phyloP scores from a whole-genome alignment of 1,140 invertebrate genomes.

The Drosophila funebris region DNA sequence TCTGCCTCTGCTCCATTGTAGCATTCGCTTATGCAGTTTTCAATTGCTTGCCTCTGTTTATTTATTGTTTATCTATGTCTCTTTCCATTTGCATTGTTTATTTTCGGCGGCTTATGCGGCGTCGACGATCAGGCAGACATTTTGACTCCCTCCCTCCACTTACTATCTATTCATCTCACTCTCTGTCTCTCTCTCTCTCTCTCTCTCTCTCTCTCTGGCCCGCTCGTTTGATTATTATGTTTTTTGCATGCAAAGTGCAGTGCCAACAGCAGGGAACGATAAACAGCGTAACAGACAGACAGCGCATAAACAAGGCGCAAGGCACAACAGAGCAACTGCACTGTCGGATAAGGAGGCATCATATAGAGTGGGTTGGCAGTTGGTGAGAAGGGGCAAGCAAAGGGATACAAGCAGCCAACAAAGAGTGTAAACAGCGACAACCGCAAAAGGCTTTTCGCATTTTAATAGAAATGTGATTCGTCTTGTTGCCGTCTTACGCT shows the following conservation, averaged over 20 bases:
- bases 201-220: slow-evolving; percentile 3
- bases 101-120: slow-evolving; percentile 65
- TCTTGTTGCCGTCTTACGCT: slow-evolving; percentile 40
- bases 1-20: slow-evolving; percentile 1
- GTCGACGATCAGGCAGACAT: slow-evolving; percentile 46
- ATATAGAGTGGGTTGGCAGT: neutral
- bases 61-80: slow-evolving; percentile 64
- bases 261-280: slow-evolving; percentile 68
- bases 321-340: slow-evolving; percentile 22
- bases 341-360: slow-evolving; percentile 23
- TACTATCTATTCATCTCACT: too few species aligned
- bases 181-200: neutral
- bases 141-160: neutral
- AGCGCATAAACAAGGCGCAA: slow-evolving; percentile 40
- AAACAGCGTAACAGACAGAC: slow-evolving; percentile 46
- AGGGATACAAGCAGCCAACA: neutral
- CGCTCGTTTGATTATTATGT: slow-evolving; percentile 66
- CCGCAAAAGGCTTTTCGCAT: slow-evolving; percentile 79
- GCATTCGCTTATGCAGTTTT: slow-evolving; percentile 65
- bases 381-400: too few species aligned
- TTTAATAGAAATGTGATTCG: slow-evolving; percentile 79
- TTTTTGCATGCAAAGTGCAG: slow-evolving; percentile 80
- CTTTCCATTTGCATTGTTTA: slow-evolving; percentile 68
- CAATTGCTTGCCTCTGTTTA: slow-evolving; percentile 65
- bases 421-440: slow-evolving; percentile 50